Conservation (phyloP, 1,140 invertebrate species). For the Pygmarrhopalites habei region DNA sequence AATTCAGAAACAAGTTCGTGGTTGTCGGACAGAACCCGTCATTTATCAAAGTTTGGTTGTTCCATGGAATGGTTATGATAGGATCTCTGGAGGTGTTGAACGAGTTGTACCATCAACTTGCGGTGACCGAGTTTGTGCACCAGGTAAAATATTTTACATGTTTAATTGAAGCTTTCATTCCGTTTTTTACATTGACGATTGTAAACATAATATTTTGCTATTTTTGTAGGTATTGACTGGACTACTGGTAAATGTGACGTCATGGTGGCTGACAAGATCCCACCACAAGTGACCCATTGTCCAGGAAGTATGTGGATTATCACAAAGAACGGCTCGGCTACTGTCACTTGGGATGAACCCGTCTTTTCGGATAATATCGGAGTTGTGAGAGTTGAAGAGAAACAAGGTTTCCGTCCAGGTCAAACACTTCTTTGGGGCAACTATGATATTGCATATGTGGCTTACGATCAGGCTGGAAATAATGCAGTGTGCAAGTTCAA, state of each 20-base stretch:
- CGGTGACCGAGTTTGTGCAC: slow-evolving; percentile 75
- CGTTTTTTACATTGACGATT: no score
- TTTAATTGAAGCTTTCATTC: no score
- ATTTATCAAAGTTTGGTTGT: slow-evolving; percentile 75
- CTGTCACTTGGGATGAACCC: slow-evolving; percentile 91
- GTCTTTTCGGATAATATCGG: slow-evolving; percentile 82
- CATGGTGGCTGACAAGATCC: slow-evolving; percentile 72
- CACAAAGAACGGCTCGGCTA: slow-evolving; percentile 79
- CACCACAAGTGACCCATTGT: slow-evolving; percentile 79
- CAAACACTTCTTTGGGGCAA: slow-evolving; percentile 87
- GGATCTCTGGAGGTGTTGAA: slow-evolving; percentile 79
- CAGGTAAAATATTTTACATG: no score
- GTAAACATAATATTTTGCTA: no score
- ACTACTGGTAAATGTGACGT: slow-evolving; percentile 74
- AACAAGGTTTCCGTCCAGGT: slow-evolving; percentile 77
- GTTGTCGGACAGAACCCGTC: slow-evolving; percentile 84
- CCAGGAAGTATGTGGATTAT: slow-evolving; percentile 91
- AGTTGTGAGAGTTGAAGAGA: slow-evolving; percentile 69
- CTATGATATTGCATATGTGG: slow-evolving; percentile 88
- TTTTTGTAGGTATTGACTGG: no score
- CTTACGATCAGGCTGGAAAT: slow-evolving; percentile 82
- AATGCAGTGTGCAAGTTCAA: slow-evolving; percentile 87
- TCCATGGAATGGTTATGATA: slow-evolving; percentile 89
- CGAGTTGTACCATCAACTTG: slow-evolving; percentile 83
- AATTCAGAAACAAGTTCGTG: slow-evolving; percentile 79